Evolutionary conservation across 1,140 invertebrate genomes (phyloP), one percentile per base, ranked within the genome.

Genomic region (Metaphire vulgaris): DNA sequence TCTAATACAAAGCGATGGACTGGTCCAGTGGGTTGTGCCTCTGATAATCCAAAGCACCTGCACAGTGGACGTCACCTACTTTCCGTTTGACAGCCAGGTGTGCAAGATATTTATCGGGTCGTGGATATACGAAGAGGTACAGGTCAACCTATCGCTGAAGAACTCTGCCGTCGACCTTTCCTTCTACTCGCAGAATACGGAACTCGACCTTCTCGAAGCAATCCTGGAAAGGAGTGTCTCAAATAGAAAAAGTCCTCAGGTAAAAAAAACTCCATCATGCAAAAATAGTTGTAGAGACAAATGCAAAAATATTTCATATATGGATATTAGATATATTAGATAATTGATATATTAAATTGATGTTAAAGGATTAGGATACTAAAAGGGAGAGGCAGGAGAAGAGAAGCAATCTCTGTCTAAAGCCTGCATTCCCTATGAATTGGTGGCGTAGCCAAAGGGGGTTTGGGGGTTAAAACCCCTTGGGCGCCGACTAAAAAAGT

Each of bases 71-170:
- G 84, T 84, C 29, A 84, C 81, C 1, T 85, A 80, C 77, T 85
- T 99, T 87, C 96, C 96, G 0, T 98, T 97, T 84, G 96, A 98
- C 88, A 91, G 95, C 86, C 96, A 98, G 86, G 93, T 92, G 32
- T 98, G 96, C 87, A 92, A 93, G 85, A 95, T 98, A 92, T 96
- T 95, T 86, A 98, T 98, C 82, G 97, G 96, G 1, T 97, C 95
- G 0, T 99, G 97, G 97, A 97, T 95, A 1, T 99, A 98, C 85
- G 96, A 98, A 83, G 95, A 95, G 68, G 92, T 93, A 86, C 92
- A 95, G 90, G 92, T 96, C 1, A 81, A 85, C 74, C 76, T 86
- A 0, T 72, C 74, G 0, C 56, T 80, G n/a, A 75, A 79, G 72
- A 21, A 26, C 34, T 64, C 72, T 2, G 34, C 77, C 66, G 81